Conservation (phyloP, 2,888 invertebrate genomes). For the Oligia fasciuncula region DNA sequence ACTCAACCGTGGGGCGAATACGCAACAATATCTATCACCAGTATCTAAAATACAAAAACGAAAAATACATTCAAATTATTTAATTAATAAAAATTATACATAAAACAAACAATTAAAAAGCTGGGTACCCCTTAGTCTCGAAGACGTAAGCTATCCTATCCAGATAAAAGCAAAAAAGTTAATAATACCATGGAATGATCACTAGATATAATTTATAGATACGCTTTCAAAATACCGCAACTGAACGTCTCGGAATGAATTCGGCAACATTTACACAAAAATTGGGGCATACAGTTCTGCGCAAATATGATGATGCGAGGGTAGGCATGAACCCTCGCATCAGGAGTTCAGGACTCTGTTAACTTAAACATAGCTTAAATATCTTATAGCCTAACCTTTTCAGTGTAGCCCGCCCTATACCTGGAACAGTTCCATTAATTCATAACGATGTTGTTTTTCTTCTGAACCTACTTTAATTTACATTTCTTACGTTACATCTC, state of each 20-base stretch:
- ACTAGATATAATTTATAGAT: no score
- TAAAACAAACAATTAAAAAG: no score
- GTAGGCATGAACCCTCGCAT: constrained; percentile 18
- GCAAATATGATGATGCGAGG: no score
- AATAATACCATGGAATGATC: background rate
- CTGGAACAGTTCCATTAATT: constrained; percentile 69
- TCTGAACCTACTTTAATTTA: constrained; percentile 70
- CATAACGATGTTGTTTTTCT: constrained; percentile 76
- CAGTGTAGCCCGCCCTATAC: constrained; percentile 33
- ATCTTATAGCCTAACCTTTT: constrained; percentile 44
- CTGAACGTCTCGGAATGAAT: background rate
- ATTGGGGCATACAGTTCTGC: constrained; percentile 1
- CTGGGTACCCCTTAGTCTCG: background rate
- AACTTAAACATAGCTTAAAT: constrained; percentile 35
- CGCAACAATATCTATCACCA: background rate
- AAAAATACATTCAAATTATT: background rate
- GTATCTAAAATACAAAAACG: background rate
- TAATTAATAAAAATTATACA: background rate
- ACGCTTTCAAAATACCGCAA: background rate
- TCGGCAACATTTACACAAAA: background rate
- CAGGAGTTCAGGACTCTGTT: constrained; percentile 3
- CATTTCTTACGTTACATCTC: constrained; percentile 63
- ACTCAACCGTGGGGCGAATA: background rate
- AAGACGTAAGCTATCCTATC: no score
- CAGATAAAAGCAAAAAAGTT: no score